phyloP scores from a whole-genome alignment of 2,113 vertebrate genomes.

The Atlantisia rogersi region DNA sequence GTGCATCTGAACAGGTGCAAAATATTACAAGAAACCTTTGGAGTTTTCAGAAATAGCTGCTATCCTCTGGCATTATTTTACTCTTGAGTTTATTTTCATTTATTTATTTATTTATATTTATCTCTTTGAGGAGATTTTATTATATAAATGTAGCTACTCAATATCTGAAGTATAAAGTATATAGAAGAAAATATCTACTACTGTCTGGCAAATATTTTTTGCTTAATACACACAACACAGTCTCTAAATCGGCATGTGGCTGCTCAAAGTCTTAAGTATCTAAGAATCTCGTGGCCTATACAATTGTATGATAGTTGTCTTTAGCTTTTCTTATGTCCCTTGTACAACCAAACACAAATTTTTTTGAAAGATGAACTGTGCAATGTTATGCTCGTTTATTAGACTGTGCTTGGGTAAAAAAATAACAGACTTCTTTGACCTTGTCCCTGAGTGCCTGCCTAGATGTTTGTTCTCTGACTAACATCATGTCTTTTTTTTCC shows the following conservation, averaged over 20 bases:
- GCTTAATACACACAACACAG: not conserved
- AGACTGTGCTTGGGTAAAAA: not conserved
- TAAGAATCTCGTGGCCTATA: not conserved
- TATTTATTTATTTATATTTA: too few species aligned
- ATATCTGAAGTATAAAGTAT: not conserved
- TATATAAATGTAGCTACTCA: not conserved
- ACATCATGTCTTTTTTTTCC: not conserved
- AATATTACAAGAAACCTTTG: not conserved
- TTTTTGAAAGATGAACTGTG: not conserved
- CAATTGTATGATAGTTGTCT: not conserved
- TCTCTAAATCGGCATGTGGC: not conserved
- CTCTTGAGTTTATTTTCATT: not conserved
- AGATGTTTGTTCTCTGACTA: not conserved
- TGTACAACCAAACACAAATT: not conserved
- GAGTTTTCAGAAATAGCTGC: not conserved
- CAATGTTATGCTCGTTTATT: not conserved
- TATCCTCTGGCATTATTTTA: not conserved
- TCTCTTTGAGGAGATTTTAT: not conserved
- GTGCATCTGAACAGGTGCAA: not conserved
- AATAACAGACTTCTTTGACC: not conserved
- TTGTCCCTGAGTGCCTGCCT: not conserved
- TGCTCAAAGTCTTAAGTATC: not conserved
- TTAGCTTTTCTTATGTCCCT: not conserved
- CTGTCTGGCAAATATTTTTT: not conserved
- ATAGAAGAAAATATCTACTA: not conserved